These are phyloP conservation scores for Benthosema pterotum DNA, from an alignment of 2,797 vertebrate genomes.

Conservation along the genomic window DNA sequence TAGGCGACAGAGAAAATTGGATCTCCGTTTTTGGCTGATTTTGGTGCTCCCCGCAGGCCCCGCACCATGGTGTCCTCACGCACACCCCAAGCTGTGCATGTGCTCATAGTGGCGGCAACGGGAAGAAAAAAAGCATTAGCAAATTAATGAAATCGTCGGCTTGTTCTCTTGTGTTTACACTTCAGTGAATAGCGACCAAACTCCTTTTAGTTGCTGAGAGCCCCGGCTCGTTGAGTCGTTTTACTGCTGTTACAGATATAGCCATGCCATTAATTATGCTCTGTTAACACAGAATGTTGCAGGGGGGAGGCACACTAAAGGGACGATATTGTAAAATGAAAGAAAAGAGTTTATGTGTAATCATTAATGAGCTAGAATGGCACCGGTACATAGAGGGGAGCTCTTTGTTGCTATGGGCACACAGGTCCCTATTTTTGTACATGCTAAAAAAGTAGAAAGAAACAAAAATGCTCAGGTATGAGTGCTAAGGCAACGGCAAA, in stretches of 20 bases:
- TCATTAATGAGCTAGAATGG: conserved; percentile 58
- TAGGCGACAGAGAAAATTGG: too few relatives aligned
- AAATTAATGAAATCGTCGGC: background rate
- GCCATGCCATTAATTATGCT: conserved; percentile 33
- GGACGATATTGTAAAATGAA: conserved; percentile 49
- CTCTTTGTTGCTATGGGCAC: conserved; percentile 42
- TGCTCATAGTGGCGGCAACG: too few relatives aligned
- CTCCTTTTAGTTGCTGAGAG: background rate
- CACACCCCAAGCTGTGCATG: too few relatives aligned
- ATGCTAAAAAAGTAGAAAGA: too few relatives aligned
- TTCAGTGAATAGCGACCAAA: conserved; percentile 18
- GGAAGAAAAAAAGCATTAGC: background rate
- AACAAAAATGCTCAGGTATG: too few relatives aligned
- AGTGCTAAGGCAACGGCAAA: too few relatives aligned
- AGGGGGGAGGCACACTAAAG: conserved; percentile 41
- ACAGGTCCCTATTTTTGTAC: too few relatives aligned
- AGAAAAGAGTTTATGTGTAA: conserved; percentile 55
- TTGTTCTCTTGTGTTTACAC: conserved; percentile 4
- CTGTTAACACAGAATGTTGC: conserved; percentile 37
- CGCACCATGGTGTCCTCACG: too few relatives aligned
- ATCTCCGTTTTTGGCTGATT: too few relatives aligned
- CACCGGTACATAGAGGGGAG: conserved; percentile 28
- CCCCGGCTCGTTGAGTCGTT: conserved; percentile 1
- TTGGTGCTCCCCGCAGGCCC: too few relatives aligned
- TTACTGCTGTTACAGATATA: conserved; percentile 27